Percentiles rank a stretch among this genome's conserved stretches.
Conservation (phyloP, 2,113 vertebrate species). For the Gobius niger region DNA sequence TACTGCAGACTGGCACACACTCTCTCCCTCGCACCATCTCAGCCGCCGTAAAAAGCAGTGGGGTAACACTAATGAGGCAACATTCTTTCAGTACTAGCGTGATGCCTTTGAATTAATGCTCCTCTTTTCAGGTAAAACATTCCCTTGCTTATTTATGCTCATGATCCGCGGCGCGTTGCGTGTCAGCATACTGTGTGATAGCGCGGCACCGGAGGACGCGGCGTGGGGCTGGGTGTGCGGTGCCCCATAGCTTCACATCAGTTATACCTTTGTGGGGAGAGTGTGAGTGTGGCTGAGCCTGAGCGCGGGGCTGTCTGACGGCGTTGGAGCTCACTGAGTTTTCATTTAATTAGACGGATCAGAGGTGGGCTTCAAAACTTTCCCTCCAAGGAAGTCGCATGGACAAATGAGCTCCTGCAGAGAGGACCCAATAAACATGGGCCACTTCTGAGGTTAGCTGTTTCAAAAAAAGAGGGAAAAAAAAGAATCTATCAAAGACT, state of each 20-base stretch:
- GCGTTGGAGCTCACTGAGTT: conserved; percentile 59
- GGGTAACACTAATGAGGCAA: conserved; percentile 72
- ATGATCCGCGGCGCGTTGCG: conserved; percentile 57
- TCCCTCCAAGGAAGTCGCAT: conserved; percentile 55
- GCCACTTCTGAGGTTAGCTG: conserved; percentile 45
- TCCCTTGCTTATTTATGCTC: conserved; percentile 63
- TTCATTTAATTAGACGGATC: conserved; percentile 71
- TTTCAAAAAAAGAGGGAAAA: conserved; percentile 51
- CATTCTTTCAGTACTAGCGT: conserved; percentile 53
- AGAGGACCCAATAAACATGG: conserved; percentile 56
- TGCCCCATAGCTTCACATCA: conserved; percentile 42
- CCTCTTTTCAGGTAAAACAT: conserved; percentile 69
- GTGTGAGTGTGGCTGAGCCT: conserved; percentile 9
- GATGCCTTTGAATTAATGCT: conserved; percentile 69
- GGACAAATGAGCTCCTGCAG: conserved; percentile 50
- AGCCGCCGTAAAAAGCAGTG: conserved; percentile 61
- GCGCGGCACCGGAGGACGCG: conserved; percentile 44
- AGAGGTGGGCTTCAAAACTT: conserved; percentile 66
- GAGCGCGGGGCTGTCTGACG: conserved; percentile 20
- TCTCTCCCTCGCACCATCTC: conserved; percentile 14
- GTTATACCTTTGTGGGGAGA: conserved; percentile 26
- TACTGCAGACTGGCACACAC: conserved; percentile 35
- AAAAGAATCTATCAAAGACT: conserved; percentile 42
- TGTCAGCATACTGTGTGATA: conserved; percentile 59
- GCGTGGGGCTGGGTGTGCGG: conserved; percentile 41